Evolutionary conservation across 2,113 vertebrate genomes (phyloP).

Genomic region (Neomonachus schauinslandi): DNA sequence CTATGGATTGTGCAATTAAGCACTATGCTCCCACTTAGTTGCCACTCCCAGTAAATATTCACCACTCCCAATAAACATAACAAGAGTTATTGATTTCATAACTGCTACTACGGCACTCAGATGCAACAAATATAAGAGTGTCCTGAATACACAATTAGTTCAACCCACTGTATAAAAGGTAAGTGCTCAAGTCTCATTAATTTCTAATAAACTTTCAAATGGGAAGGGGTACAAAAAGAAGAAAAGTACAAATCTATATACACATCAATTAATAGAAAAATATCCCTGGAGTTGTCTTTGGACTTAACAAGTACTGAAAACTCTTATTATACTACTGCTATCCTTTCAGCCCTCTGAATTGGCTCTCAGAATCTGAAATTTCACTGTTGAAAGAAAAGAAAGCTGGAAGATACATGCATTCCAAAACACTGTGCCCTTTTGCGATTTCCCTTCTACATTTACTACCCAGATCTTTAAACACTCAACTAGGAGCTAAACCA

Average conservation of each 20-base stretch:
- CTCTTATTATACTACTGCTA: not conserved
- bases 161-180: not conserved
- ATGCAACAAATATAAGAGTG: not conserved
- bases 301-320: constrained; percentile 26
- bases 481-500: not conserved
- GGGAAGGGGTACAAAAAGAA: not conserved
- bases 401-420: not conserved
- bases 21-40: not conserved
- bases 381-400: constrained; percentile 43
- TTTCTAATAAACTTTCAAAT: not conserved
- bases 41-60: not conserved
- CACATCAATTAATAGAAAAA: constrained; percentile 22
- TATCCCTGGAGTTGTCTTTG: not conserved
- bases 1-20: not conserved
- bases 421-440: constrained; percentile 16
- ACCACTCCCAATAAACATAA: not conserved
- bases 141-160: not conserved
- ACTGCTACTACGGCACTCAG: not conserved
- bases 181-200: not conserved
- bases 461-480: constrained; percentile 34
- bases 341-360: not conserved
- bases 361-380: constrained; percentile 34
- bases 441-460: not conserved
- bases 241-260: not conserved
- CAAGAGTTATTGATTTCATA: not conserved